phyloP scores from a whole-genome alignment of 2,797 vertebrate species.

The Phrynocephalus vlangalii region DNA sequence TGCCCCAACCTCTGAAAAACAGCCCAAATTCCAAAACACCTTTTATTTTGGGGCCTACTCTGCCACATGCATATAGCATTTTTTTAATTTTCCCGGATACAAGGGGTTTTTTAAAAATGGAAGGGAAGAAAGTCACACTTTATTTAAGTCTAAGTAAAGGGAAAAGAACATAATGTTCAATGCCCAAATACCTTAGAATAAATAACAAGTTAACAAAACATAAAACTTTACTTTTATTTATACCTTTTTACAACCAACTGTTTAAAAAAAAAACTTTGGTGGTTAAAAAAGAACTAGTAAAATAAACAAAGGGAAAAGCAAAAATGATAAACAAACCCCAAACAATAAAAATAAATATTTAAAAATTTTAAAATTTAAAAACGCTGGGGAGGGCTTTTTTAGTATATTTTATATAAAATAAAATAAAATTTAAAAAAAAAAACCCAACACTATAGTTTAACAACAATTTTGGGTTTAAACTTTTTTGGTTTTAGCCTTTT shows the following conservation, averaged over 20 bases:
- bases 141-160: slow-evolving; percentile 6
- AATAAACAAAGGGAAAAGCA: no score
- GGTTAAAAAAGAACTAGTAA: no score
- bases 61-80: slow-evolving; percentile 25
- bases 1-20: slow-evolving; percentile 57
- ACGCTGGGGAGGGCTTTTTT: neutral
- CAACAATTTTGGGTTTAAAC: neutral
- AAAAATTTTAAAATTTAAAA: neutral
- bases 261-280: no score
- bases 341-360: no score
- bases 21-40: slow-evolving; percentile 61
- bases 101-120: neutral
- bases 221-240: no score
- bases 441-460: neutral
- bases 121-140: slow-evolving; percentile 20
- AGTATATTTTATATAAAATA: no score
- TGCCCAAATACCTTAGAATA: neutral
- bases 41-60: slow-evolving; percentile 42
- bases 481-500: neutral
- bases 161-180: slow-evolving; percentile 13
- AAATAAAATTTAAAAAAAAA: neutral
- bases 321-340: no score
- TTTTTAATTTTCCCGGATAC: slow-evolving; percentile 37
- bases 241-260: no score
- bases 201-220: neutral